Evolutionary conservation across 1,140 invertebrate species (phyloP).

Genomic region (Oedothorax gibbosus): DNA sequence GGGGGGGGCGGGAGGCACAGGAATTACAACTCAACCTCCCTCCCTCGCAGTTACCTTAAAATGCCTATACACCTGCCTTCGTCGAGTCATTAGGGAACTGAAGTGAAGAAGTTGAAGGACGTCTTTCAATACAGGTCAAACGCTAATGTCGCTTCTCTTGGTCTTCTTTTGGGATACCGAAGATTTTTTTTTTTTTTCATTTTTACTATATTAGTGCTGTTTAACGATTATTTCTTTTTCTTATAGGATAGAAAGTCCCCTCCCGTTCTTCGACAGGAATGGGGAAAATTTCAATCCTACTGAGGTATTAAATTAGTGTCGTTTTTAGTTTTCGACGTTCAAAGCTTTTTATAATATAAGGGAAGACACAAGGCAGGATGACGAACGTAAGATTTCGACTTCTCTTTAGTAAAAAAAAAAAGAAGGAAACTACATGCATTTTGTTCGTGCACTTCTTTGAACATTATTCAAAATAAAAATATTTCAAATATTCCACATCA

Average conservation of each 20-base stretch:
- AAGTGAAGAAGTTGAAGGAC: constrained; percentile 43
- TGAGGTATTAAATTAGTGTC: too few relatives aligned
- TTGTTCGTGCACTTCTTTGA: too few relatives aligned
- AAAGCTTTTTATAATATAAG: too few relatives aligned
- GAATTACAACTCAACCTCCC: neutral
- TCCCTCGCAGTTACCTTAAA: neutral
- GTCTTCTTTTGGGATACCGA: neutral
- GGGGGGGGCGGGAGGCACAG: neutral
- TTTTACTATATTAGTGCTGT: constrained; percentile 25
- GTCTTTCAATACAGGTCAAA: constrained; percentile 57
- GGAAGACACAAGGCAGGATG: constrained; percentile 8
- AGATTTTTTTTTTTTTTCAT: neutral
- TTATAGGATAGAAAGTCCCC: neutral
- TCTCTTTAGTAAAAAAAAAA: neutral
- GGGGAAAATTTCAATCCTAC: too few relatives aligned
- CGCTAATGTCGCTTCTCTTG: constrained; percentile 53
- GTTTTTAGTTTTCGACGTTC: too few relatives aligned
- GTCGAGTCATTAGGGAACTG: constrained; percentile 48
- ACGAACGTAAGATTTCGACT: neutral
- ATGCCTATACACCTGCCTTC: constrained; percentile 42
- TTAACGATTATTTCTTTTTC: constrained; percentile 47
- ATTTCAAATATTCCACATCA: too few relatives aligned
- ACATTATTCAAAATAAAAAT: too few relatives aligned
- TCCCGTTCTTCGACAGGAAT: constrained; percentile 15
- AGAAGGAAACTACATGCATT: too few relatives aligned